These are phyloP conservation scores for Metacarcinus magister DNA, from an alignment of 2,888 invertebrate genomes.

Conservation along the genomic window DNA sequence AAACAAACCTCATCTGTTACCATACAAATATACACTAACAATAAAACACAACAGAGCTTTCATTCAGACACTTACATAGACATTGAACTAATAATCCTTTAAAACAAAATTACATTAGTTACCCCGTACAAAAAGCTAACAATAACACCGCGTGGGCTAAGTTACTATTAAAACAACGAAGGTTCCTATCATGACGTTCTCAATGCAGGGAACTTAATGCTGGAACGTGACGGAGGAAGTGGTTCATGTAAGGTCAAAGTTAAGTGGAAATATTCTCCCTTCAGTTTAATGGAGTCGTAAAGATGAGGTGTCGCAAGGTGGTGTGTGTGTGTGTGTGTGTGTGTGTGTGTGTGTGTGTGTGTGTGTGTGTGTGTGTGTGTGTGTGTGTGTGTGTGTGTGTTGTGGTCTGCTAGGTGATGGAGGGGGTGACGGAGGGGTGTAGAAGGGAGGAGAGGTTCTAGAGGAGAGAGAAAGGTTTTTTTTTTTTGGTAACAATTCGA, in stretches of 20 bases:
- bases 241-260: slow-evolving; percentile 5
- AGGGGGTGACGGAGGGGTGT: neutral
- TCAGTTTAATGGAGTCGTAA: slow-evolving; percentile 9
- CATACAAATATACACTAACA: too few relatives aligned
- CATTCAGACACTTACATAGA: too few relatives aligned
- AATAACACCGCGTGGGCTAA: too few relatives aligned
- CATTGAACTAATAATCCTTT: too few relatives aligned
- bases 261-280: neutral
- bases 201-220: neutral
- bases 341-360: too few relatives aligned
- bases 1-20: too few relatives aligned
- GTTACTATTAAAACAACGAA: too few relatives aligned
- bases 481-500: neutral
- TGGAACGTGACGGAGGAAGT: neutral
- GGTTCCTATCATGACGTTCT: too few relatives aligned
- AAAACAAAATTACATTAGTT: too few relatives aligned
- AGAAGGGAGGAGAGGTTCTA: neutral
- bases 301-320: neutral
- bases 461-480: neutral
- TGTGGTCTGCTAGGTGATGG: neutral
- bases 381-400: neutral
- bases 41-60: too few relatives aligned
- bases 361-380: too few relatives aligned
- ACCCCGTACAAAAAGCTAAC: too few relatives aligned
- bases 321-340: neutral